Conservation (phyloP, 2,113 vertebrate species). For the Nothocercus nigrocapillus region DNA sequence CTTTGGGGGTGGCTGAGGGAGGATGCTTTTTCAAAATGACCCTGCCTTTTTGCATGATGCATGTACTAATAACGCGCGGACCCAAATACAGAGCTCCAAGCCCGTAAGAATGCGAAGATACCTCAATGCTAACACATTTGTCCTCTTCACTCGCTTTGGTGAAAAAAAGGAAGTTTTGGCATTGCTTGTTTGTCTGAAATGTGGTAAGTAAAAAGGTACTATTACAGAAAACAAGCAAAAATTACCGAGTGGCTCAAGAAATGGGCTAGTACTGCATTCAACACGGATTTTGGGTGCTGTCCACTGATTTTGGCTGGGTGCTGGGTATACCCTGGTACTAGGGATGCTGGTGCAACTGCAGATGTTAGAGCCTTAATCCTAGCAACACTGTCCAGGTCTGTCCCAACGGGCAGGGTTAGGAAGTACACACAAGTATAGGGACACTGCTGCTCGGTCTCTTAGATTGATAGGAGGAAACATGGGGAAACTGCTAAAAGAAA, state of each 20-base stretch:
- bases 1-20: not conserved
- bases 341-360: not conserved
- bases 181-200: not conserved
- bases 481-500: not conserved
- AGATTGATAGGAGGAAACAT: not conserved
- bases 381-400: not conserved
- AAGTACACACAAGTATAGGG: not conserved
- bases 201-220: not conserved
- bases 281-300: not conserved
- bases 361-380: not conserved
- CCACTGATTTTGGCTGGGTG: not conserved
- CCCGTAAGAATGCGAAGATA: not conserved
- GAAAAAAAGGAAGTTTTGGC: not conserved
- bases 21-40: not conserved
- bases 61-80: not conserved
- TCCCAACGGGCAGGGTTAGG: not conserved
- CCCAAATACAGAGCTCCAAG: not conserved
- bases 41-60: not conserved
- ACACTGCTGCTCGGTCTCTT: not conserved
- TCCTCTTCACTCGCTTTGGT: not conserved
- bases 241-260: not conserved
- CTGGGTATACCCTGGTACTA: accelerated
- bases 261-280: not conserved
- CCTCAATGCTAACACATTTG: not conserved
- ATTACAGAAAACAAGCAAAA: not conserved